A percentile compares a stretch with the other conserved stretches of the same genome.
Evolutionary conservation across 2,113 vertebrate genomes (phyloP).

Genomic region (Budorcas taxicolor): DNA sequence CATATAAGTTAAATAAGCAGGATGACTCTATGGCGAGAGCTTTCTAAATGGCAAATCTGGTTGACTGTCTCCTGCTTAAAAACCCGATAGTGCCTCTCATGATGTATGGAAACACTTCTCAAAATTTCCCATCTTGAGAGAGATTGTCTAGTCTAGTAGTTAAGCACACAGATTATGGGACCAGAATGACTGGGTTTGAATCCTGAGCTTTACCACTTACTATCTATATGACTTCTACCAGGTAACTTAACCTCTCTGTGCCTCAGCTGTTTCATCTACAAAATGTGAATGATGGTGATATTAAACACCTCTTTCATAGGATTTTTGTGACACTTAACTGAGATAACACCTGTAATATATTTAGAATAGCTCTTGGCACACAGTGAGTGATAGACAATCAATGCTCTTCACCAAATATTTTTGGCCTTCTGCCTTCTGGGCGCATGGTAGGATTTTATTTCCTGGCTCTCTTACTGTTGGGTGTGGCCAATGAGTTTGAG

Average conservation of each 20-base stretch:
- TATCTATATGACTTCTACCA: not conserved
- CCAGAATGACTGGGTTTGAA: not conserved
- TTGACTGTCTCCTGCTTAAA: not conserved
- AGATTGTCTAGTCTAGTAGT: not conserved
- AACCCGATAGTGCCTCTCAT: not conserved
- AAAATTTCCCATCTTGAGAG: not conserved
- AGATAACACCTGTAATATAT: not conserved
- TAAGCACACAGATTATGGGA: not conserved
- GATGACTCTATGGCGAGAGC: not conserved
- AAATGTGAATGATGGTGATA: not conserved
- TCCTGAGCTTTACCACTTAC: not conserved
- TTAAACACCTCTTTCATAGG: not conserved
- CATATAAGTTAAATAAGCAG: not conserved
- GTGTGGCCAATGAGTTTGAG: not conserved
- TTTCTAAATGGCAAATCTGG: not conserved
- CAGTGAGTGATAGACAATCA: not conserved
- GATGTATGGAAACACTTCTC: not conserved
- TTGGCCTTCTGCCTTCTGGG: not conserved
- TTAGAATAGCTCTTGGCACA: not conserved
- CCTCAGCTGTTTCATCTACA: not conserved
- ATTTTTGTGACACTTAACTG: not conserved
- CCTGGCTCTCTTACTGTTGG: not conserved
- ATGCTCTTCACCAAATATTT: not conserved
- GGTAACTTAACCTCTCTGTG: not conserved
- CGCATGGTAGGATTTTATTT: not conserved